A percentile compares a stretch with the other conserved stretches of the same genome.
phyloP scores from a whole-genome alignment of 2,797 vertebrate species.

The Sardinella longiceps region DNA sequence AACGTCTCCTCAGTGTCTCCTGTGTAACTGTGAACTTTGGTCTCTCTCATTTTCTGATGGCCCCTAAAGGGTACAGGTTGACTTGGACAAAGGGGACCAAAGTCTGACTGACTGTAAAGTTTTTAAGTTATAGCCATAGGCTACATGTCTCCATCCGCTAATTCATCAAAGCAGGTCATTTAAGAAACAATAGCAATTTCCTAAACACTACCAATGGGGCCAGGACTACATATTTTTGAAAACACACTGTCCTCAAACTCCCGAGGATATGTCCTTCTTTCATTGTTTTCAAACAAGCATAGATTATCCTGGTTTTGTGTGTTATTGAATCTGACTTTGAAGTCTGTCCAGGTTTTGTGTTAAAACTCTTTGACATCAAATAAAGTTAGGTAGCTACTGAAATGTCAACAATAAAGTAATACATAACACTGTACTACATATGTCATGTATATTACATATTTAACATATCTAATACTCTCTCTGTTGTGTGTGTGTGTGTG shows the following conservation, averaged over 20 bases:
- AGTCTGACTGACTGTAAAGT: not conserved
- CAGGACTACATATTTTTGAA: not conserved
- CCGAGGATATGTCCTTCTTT: not conserved
- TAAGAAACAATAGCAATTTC: conserved; percentile 25
- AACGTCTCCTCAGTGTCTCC: not conserved
- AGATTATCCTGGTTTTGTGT: too few relatives aligned
- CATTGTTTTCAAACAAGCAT: not conserved
- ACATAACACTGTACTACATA: not conserved
- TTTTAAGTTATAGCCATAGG: not conserved
- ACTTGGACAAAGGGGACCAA: not conserved
- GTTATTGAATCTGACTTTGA: too few relatives aligned
- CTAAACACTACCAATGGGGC: not conserved
- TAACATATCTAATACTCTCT: not conserved
- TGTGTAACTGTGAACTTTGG: not conserved
- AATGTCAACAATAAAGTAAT: not conserved
- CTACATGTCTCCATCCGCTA: conserved; percentile 6
- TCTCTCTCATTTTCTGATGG: not conserved
- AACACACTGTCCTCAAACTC: not conserved
- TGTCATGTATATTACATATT: too few relatives aligned
- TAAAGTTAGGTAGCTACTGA: not conserved
- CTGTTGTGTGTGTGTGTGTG: not conserved
- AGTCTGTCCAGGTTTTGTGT: too few relatives aligned
- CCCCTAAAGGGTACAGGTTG: not conserved
- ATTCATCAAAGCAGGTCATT: conserved; percentile 15
- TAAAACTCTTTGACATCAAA: too few relatives aligned